Percentiles rank a stretch among this genome's conserved stretches.
These are phyloP conservation scores for Mobula hypostoma DNA, from an alignment of 2,113 vertebrate species.

Conservation along the genomic window DNA sequence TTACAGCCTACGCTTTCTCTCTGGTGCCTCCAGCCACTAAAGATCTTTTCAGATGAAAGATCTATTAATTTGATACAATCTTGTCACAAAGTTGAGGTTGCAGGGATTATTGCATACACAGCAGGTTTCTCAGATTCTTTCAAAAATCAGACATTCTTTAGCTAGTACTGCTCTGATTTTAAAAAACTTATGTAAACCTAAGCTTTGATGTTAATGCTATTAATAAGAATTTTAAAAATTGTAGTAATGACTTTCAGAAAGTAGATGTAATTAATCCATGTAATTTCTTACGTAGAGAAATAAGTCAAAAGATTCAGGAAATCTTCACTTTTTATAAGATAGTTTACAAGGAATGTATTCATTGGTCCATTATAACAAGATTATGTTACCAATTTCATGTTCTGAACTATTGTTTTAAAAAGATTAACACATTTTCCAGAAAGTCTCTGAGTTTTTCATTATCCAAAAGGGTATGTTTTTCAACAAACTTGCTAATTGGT, in stretches of 20 bases:
- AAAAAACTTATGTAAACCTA: background rate
- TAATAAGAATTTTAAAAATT: background rate
- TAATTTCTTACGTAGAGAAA: background rate
- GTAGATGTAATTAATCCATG: background rate
- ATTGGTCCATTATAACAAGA: background rate
- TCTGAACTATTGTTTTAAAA: background rate
- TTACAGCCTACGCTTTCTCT: conserved; percentile 65
- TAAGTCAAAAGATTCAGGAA: background rate
- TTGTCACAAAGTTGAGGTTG: conserved; percentile 54
- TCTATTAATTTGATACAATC: conserved; percentile 73
- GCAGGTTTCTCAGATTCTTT: conserved; percentile 37
- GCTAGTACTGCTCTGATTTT: background rate
- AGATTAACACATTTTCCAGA: background rate
- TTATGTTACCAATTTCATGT: background rate
- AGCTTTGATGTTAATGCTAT: background rate
- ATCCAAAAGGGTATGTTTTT: background rate
- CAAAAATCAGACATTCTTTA: background rate
- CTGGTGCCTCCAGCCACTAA: conserved; percentile 59
- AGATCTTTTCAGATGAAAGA: conserved; percentile 67
- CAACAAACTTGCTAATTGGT: background rate
- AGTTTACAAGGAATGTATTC: background rate
- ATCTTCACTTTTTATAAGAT: background rate
- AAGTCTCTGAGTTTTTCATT: background rate
- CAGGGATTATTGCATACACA: conserved; percentile 42
- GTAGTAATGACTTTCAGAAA: conserved; percentile 3